phyloP scores from a whole-genome alignment of 2,888 invertebrate species.

The Machimus atricapillus region DNA sequence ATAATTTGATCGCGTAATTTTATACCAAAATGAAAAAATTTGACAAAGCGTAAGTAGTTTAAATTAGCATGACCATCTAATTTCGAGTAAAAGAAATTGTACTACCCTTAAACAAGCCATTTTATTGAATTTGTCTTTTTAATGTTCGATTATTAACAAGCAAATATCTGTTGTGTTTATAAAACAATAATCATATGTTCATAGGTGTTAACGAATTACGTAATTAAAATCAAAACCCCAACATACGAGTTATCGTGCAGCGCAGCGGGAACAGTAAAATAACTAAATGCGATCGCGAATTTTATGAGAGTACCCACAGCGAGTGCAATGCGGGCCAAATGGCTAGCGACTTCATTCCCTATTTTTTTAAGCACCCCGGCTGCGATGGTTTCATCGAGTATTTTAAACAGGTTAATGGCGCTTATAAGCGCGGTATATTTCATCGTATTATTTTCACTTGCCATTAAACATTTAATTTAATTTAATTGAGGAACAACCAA shows the following conservation, averaged over 20 bases:
- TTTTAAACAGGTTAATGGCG: not conserved
- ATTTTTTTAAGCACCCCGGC: not conserved
- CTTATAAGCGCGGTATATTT: not conserved
- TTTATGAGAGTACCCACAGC: not conserved
- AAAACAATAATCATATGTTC: not conserved
- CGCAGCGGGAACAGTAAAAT: not conserved
- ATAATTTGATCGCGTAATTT: not conserved
- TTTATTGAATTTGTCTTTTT: not conserved
- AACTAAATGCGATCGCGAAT: not conserved
- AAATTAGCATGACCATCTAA: too few species aligned
- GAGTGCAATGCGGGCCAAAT: not conserved
- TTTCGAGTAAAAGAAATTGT: too few species aligned
- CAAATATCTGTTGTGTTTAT: not conserved
- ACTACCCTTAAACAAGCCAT: too few species aligned
- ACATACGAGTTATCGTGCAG: not conserved
- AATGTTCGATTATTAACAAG: not conserved
- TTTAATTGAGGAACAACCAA: not conserved
- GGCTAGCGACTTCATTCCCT: not conserved
- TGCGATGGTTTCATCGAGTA: not conserved
- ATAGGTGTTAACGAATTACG: not conserved
- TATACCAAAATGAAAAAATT: not conserved
- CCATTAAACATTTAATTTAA: not conserved
- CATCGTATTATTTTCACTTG: not conserved
- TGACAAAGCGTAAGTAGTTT: too few species aligned
- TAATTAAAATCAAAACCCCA: not conserved